Base-by-base conservation (phyloP, 1,140 invertebrate species). In the Drosophila biarmipes region DNA sequence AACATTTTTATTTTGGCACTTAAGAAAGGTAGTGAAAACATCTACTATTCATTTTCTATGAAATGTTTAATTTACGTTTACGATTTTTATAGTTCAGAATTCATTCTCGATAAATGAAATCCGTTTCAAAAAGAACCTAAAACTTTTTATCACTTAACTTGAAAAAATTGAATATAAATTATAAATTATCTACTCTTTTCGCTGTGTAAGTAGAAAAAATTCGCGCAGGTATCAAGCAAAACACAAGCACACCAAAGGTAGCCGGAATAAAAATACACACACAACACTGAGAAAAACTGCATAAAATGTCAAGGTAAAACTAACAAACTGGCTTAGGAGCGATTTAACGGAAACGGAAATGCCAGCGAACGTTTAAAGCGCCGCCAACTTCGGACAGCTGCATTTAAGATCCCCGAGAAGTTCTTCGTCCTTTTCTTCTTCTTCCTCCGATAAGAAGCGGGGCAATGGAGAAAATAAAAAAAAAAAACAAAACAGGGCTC, bases 241-340 rank as follows among this genome's bases (percentile, higher is more conserved):
- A 76, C 69, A 80, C 58, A 38, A 34, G 49, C 54, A 68, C 46
- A 76, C 31, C 46, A 79, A 56, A 51, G 15, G 43, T 21, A 46
- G 15, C 37, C 14, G 14, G 29, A 51, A 73, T 59, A 56, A 48
- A 69, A 62, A 40, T 15, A 43, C 42, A 67, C 61, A 57, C 49
- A 63, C 38, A 63, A 58, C 62, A 78, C 38, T 78, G 38, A 45
- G 51, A 55, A 78, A 78, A 86, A 80, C 56, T 74, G 68, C 45
- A 72, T 51, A 76, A 87, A 87, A 87, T 89, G 75, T 89, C 82
- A 87, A 87, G 82, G 79, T 89, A 89, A 86, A 76, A 87, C 78
- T 78, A 87, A 87, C 73, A 71, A 82, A 82, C 78, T 82, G 71
- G 69, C 78, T 68, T 52, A 57, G 55, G 29, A 62, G 56, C 64